Conservation (phyloP, 2,113 vertebrate species). For the Alligator sinensis region DNA sequence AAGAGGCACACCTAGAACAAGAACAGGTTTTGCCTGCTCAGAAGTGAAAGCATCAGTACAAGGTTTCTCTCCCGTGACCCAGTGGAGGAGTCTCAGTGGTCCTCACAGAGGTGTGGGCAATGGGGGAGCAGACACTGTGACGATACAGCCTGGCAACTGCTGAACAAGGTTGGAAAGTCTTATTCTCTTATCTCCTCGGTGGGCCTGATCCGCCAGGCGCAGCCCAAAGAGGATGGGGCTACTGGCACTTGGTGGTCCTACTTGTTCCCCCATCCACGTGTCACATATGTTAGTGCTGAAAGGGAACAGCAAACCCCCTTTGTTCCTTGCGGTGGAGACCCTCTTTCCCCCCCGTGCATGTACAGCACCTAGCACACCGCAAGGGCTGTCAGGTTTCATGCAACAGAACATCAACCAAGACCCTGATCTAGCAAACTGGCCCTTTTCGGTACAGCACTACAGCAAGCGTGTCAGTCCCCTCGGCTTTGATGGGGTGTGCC, state of each 20-base stretch:
- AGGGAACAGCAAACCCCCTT: not conserved
- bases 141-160: not conserved
- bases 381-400: not conserved
- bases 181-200: not conserved
- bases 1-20: not conserved
- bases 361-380: too few relatives aligned
- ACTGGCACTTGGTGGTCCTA: not conserved
- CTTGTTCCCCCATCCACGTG: not conserved
- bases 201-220: not conserved
- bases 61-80: not conserved
- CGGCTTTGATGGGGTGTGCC: not conserved
- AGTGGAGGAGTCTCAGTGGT: not conserved
- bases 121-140: accelerated
- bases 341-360: not conserved
- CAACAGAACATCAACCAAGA: not conserved
- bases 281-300: not conserved
- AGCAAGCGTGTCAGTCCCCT: not conserved
- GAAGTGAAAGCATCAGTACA: not conserved
- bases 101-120: not conserved
- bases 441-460: not conserved
- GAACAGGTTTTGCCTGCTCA: not conserved
- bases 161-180: not conserved
- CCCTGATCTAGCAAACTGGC: not conserved
- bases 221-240: not conserved
- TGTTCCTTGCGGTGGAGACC: not conserved